Conservation (phyloP, 2,888 invertebrate species). For the Cheilosia impressa region DNA sequence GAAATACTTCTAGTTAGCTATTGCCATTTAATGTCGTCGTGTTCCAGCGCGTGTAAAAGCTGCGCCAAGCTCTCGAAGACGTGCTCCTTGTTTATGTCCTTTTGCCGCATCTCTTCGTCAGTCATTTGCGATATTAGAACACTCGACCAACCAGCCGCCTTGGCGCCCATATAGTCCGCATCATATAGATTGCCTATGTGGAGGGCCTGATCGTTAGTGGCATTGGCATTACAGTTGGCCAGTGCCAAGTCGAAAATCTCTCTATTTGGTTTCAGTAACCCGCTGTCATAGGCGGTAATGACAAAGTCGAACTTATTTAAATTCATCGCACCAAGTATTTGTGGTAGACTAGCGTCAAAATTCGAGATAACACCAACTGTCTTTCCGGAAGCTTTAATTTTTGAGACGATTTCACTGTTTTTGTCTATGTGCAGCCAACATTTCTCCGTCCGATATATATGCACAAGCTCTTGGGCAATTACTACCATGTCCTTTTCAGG, state of each 20-base stretch:
- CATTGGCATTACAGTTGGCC: constrained; percentile 82
- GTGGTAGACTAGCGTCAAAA: constrained; percentile 91
- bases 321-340: constrained; percentile 87
- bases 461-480: constrained; percentile 86
- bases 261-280: constrained; percentile 83
- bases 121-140: constrained; percentile 76
- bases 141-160: constrained; percentile 84
- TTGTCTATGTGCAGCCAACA: constrained; percentile 90
- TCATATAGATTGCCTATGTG: constrained; percentile 92
- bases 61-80: constrained; percentile 77
- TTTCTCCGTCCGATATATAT: constrained; percentile 87
- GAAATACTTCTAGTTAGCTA: neutral
- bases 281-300: constrained; percentile 90
- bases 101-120: constrained; percentile 41
- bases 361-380: constrained; percentile 93
- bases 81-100: constrained; percentile 52
- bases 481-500: constrained; percentile 75
- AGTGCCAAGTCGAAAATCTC: constrained; percentile 84
- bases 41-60: constrained; percentile 78
- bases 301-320: constrained; percentile 88
- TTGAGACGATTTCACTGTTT: constrained; percentile 85
- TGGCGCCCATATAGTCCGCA: constrained; percentile 92
- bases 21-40: constrained; percentile 79
- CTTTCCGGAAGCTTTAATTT: constrained; percentile 83
- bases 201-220: constrained; percentile 87